Evolutionary conservation across 1,140 invertebrate species (phyloP).

Genomic region (Marisa cornuarietis): DNA sequence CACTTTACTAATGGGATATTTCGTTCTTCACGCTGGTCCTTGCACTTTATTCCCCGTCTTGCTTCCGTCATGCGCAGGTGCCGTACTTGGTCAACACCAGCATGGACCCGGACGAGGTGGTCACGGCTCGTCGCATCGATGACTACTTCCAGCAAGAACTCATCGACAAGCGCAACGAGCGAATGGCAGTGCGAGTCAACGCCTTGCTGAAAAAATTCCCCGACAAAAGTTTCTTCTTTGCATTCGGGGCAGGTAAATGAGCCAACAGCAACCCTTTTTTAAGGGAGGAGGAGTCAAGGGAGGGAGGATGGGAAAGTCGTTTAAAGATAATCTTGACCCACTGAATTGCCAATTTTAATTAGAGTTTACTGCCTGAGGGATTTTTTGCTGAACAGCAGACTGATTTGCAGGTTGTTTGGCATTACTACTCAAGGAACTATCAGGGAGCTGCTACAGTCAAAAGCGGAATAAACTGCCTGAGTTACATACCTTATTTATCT

Average conservation of each 20-base stretch:
- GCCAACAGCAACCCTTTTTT: background rate
- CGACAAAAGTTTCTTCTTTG: slow-evolving; percentile 71
- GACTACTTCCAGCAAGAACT: slow-evolving; percentile 70
- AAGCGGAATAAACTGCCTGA: too few species aligned
- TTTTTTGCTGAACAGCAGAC: too few species aligned
- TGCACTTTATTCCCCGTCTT: background rate
- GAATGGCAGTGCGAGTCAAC: slow-evolving; percentile 68
- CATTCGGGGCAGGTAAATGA: slow-evolving; percentile 70
- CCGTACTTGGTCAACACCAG: slow-evolving; percentile 55
- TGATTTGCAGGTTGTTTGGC: too few species aligned
- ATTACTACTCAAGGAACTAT: too few species aligned
- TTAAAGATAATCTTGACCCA: too few species aligned
- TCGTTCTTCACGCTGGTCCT: background rate
- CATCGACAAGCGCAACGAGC: slow-evolving; percentile 69
- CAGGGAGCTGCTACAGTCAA: too few species aligned
- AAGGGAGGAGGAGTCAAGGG: background rate
- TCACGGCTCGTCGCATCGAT: slow-evolving; percentile 68
- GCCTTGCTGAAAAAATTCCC: slow-evolving; percentile 67
- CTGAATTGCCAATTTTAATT: too few species aligned
- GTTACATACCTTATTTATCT: too few species aligned
- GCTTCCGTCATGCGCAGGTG: slow-evolving; percentile 48
- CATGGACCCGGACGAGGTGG: slow-evolving; percentile 49
- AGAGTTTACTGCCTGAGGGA: too few species aligned
- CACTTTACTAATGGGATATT: background rate
- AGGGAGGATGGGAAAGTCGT: too few species aligned